These are phyloP conservation scores for Trinorchestia longiramus DNA, from an alignment of 1,140 invertebrate species.

Conservation along the genomic window DNA sequence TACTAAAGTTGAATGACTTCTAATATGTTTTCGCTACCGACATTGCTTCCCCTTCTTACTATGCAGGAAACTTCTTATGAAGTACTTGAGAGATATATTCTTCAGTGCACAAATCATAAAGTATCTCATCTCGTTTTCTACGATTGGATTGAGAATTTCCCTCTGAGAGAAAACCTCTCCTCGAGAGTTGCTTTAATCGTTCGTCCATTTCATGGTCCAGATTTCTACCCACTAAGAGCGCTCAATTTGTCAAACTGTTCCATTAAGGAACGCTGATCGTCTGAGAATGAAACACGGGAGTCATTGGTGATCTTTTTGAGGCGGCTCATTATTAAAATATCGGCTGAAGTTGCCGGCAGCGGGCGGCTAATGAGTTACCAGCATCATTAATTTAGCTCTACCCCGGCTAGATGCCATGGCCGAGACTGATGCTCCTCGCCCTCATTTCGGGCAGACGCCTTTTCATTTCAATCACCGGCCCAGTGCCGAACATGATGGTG, in stretches of 20 bases:
- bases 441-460: background rate
- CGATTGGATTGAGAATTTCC: background rate
- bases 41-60: no score
- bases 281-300: conserved; percentile 19
- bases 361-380: conserved; percentile 23
- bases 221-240: background rate
- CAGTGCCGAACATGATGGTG: background rate
- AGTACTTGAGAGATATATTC: background rate
- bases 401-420: background rate
- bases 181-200: background rate
- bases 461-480: background rate
- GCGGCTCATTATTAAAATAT: conserved; percentile 39
- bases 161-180: background rate
- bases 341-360: conserved; percentile 11
- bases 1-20: no score
- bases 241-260: conserved; percentile 1
- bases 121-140: background rate
- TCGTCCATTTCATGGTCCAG: background rate
- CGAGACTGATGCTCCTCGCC: background rate
- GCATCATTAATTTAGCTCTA: background rate
- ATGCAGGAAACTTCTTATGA: no score
- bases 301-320: conserved; percentile 30
- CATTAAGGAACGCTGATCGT: background rate
- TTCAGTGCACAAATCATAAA: background rate
- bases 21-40: no score